Evolutionary conservation across 1,140 invertebrate genomes (phyloP), one percentile per base, ranked within the genome.

Genomic region (Pogonognathellus flavescens): DNA sequence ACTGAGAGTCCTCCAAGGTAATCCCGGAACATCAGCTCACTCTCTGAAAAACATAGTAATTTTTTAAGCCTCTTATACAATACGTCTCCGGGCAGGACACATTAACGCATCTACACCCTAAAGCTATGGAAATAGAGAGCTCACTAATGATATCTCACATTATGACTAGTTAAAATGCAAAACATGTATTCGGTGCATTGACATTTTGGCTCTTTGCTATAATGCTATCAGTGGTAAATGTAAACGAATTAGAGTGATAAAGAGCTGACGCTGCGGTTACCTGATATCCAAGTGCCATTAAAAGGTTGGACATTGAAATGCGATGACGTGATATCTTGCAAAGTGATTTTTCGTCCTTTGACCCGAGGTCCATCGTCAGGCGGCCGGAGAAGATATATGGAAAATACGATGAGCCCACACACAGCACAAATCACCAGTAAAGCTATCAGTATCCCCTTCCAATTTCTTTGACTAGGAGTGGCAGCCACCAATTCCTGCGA

Each of bases 371-470:
- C 94, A 88, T 94, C 93, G 87, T 94, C 94, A 2, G 93, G 93
- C 1, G 94, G 94, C 9, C 95, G 96, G 11, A 97, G 93, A 60
- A 97, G 92, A 20, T 97, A 93, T 89, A 97, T 96, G 89, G 96
- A 96, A 90, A 96, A 95, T 84, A 96, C 93, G 57, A 97, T 97
- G 86, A 97, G 93, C 20, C 95, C 94, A 87, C 96, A 94, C 11
- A 98, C 96, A 7, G 94, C 93, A 14, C 95, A 93, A 85, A 98
- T 97, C 41, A 97, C 96, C 83, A 97, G 91, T 50, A 97, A 92
- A 0, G 97, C 96, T 85, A 97, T 97, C 84, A 95, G 93, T 86
- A 97, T 97, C 14, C 96, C 96, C 49, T 95, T 93, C 96, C 96
- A 97, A 92, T 98, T 97, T 60, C 95, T 92, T 89, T 95, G 94